Conservation (phyloP, 2,113 vertebrate species). For the Promerops cafer region DNA sequence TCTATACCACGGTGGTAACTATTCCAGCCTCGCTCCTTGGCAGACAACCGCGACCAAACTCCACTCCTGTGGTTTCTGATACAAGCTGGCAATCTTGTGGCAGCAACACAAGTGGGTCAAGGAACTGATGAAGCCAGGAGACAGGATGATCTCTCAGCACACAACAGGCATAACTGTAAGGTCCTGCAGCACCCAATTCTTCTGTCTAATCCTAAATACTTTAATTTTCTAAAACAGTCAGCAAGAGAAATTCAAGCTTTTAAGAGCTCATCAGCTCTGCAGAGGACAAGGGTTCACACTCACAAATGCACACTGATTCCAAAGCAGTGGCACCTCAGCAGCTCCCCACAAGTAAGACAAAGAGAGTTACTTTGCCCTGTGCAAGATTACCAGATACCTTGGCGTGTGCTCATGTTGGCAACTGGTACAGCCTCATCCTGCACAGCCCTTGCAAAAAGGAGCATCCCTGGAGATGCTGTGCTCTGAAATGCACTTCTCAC, state of each 20-base stretch:
- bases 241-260: not conserved
- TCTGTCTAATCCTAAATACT: not conserved
- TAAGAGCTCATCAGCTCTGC: not conserved
- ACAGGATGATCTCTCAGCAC: not conserved
- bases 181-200: not conserved
- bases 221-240: not conserved
- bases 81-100: not conserved
- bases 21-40: not conserved
- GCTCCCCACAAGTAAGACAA: not conserved
- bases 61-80: not conserved
- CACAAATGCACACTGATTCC: fast-evolving
- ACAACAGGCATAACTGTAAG: not conserved
- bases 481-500: not conserved
- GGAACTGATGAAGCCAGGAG: not conserved
- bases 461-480: not conserved
- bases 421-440: not conserved
- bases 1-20: not conserved
- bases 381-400: not conserved
- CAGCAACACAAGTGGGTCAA: not conserved
- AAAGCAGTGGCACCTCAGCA: not conserved
- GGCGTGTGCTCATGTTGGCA: not conserved
- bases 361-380: not conserved
- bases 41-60: not conserved
- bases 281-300: not conserved
- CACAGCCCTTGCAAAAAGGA: not conserved